Evolutionary conservation across 2,797 vertebrate genomes (phyloP).

Genomic region (Sebastolobus alascanus): DNA sequence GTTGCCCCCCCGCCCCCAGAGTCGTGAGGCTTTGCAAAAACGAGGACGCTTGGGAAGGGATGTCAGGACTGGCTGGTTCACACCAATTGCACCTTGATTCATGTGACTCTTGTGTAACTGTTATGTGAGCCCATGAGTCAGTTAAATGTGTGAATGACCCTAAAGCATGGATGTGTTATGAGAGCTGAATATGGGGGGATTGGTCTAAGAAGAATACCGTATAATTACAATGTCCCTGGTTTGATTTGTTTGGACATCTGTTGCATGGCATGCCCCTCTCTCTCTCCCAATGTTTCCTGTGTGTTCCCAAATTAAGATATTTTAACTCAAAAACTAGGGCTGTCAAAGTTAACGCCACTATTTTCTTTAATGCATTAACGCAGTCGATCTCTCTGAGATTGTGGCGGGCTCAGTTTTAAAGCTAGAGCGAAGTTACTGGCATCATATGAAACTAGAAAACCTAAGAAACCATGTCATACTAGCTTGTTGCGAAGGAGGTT

Average conservation of each 20-base stretch:
- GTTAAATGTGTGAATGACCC: not conserved
- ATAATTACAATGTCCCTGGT: not conserved
- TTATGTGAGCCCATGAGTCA: slow-evolving; percentile 3
- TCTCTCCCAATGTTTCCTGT: not conserved
- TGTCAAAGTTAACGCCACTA: too few relatives aligned
- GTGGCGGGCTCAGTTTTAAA: too few relatives aligned
- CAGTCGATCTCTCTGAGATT: too few relatives aligned
- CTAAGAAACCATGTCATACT: too few relatives aligned
- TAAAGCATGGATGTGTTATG: not conserved
- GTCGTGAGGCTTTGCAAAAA: not conserved
- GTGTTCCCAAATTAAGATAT: not conserved
- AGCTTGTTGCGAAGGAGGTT: too few relatives aligned
- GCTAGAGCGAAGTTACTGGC: too few relatives aligned
- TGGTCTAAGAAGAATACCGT: not conserved
- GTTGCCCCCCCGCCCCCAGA: not conserved
- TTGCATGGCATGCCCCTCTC: not conserved
- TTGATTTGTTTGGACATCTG: not conserved
- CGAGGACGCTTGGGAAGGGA: not conserved
- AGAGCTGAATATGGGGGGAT: not conserved
- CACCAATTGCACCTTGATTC: not conserved
- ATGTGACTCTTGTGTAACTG: not conserved
- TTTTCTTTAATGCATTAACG: too few relatives aligned
- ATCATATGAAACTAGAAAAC: too few relatives aligned
- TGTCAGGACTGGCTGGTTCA: slow-evolving; percentile 1
- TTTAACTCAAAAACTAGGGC: not conserved